Evolutionary conservation across 2,113 vertebrate genomes (phyloP), one percentile per base, ranked within the genome.

Genomic region (Periophthalmodon schlosseri): DNA sequence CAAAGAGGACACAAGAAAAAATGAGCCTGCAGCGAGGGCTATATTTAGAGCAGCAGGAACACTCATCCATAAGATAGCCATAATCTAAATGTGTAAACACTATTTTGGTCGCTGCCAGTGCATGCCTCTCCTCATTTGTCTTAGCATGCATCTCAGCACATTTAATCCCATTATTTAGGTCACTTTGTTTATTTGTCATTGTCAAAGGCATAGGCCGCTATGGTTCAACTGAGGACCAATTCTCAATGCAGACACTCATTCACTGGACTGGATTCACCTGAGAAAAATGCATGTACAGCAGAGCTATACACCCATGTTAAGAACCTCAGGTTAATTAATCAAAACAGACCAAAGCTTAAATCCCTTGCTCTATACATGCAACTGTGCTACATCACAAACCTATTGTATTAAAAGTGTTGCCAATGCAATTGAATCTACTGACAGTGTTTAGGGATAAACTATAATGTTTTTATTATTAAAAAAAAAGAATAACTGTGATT

Each of bases 291-390:
- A 79, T 82, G 83, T 47, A 73, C 80, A 80, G 74, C 86, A 82
- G 70, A 90, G 83, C 84, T 28, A 28, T 28, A 28, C 69, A 85
- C 85, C 88, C 87, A 82, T 84, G 89, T 88, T 84, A 84, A 88
- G 86, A 83, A 85, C 91, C 91, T 90, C 78, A 86, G 28, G 77
- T 74, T 93, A 92, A 94, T 92, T 93, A 91, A 91, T 52, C 50
- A 52, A 90, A 93, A 93, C 91, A 93, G 91, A 91, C 81, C 81
- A 87, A 83, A 86, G 69, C 68, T 85, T 74, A 79, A 86, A 86
- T 86, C 90, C 74, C 75, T 78, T 76, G 73, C 78, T 84, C 72
- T 84, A 78, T 86, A 84, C 82, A 81, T 80, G 66, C 77, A 67
- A 54, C 64, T 21, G 3, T 12, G 67, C 88, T 78, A 78, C 63